Conservation (phyloP, 2,888 invertebrate species). For the Phorcus lineatus region DNA sequence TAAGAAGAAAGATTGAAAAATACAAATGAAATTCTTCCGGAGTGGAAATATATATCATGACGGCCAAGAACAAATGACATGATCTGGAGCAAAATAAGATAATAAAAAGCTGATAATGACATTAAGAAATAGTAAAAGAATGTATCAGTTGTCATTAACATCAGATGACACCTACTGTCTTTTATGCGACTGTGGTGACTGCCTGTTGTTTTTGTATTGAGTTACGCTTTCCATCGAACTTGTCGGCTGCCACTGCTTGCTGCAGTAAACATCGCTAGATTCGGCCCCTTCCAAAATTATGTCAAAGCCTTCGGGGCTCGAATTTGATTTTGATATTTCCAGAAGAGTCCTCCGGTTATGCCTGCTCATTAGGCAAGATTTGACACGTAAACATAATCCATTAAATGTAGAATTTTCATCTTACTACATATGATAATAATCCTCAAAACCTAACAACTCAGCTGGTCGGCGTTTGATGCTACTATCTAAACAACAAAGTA, state of each 20-base stretch:
- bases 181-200: background rate
- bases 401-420: background rate
- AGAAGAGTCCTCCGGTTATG: background rate
- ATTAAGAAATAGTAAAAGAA: too few relatives aligned
- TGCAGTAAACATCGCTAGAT: background rate
- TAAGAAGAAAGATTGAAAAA: too few relatives aligned
- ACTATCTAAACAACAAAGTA: background rate
- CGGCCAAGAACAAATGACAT: too few relatives aligned
- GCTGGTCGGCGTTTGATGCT: slow-evolving; percentile 7
- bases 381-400: slow-evolving; percentile 3
- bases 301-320: slow-evolving; percentile 4
- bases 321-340: slow-evolving; percentile 8
- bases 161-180: background rate
- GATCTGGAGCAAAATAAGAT: too few relatives aligned
- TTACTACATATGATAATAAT: slow-evolving; percentile 1
- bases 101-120: too few relatives aligned
- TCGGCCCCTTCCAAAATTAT: background rate
- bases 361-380: slow-evolving; percentile 15
- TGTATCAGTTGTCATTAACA: too few relatives aligned
- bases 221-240: background rate
- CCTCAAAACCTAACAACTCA: slow-evolving; percentile 14
- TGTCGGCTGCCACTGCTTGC: too few relatives aligned
- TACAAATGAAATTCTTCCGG: too few relatives aligned
- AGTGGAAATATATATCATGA: too few relatives aligned
- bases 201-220: background rate